phyloP scores from a whole-genome alignment of 2,888 invertebrate genomes.

The Caradrina kadenii region DNA sequence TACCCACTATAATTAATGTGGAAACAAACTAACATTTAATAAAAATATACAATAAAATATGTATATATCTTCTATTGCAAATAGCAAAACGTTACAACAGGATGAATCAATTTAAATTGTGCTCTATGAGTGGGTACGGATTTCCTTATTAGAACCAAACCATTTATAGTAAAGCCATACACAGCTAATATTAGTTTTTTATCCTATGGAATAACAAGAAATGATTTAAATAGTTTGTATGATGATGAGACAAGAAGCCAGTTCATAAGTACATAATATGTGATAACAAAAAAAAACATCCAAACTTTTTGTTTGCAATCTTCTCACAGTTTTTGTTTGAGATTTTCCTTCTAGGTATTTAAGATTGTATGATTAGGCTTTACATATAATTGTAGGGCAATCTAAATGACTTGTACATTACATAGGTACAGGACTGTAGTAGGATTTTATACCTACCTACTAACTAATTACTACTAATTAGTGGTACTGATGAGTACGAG shows the following conservation, averaged over 20 bases:
- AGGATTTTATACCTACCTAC: no score
- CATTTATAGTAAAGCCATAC: constrained; percentile 9
- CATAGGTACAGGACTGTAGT: no score
- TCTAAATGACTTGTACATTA: background rate
- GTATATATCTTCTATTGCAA: constrained; percentile 5
- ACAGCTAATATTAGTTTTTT: background rate
- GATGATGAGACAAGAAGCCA: constrained; percentile 5
- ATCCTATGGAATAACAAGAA: background rate
- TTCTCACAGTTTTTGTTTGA: constrained; percentile 23
- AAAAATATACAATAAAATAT: constrained; percentile 15
- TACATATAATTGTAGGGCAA: background rate
- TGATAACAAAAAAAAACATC: constrained; percentile 13
- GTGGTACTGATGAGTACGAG: no score
- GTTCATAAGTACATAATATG: constrained; percentile 7
- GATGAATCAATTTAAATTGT: constrained; percentile 68
- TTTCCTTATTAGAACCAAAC: constrained; percentile 57
- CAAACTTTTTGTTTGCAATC: constrained; percentile 20
- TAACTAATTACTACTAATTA: no score
- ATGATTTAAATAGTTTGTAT: background rate
- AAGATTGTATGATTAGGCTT: background rate
- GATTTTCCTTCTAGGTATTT: constrained; percentile 36
- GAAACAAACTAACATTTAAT: background rate
- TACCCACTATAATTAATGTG: constrained; percentile 1
- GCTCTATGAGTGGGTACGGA: constrained; percentile 49
- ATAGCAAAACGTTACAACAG: constrained; percentile 60